phyloP scores from a whole-genome alignment of 2,888 invertebrate species.

The Acrocyrtus sp. region DNA sequence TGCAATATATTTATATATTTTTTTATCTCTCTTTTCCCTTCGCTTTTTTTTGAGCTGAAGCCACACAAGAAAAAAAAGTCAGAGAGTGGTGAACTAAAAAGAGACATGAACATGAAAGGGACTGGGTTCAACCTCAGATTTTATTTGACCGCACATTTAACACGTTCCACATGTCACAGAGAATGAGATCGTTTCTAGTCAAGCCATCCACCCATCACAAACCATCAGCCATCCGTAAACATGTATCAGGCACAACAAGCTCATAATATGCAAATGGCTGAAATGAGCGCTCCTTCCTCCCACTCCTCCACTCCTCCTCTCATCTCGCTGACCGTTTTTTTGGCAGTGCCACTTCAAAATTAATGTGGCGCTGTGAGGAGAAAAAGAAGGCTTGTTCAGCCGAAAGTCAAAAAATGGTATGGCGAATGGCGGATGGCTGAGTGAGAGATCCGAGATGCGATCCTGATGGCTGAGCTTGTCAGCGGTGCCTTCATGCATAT shows the following conservation, averaged over 20 bases:
- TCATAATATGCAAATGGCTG: constrained; percentile 30
- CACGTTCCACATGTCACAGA: constrained; percentile 3
- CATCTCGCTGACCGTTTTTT: neutral
- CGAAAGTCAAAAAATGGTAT: constrained; percentile 8
- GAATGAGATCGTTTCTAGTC: neutral
- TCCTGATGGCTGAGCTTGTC: constrained; percentile 18
- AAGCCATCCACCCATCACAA: neutral
- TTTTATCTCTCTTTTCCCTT: too few species aligned
- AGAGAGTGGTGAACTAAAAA: neutral
- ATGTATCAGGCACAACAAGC: neutral
- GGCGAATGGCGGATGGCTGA: constrained; percentile 3
- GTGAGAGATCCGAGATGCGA: neutral
- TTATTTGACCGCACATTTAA: constrained; percentile 10
- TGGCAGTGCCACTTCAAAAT: neutral
- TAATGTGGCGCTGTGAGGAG: neutral
- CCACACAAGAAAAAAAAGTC: neutral
- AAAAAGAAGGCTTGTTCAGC: neutral
- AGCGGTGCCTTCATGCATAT: constrained; percentile 34
- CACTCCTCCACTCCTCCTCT: too few species aligned
- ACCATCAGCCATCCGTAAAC: neutral
- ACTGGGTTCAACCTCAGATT: neutral
- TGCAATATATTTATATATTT: constrained; percentile 2
- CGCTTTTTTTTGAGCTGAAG: too few species aligned
- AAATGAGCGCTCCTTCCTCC: too few species aligned
- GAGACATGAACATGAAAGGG: neutral